These are phyloP conservation scores for Polyommatus iphigenia DNA, from an alignment of 2,888 invertebrate species.

Conservation along the genomic window DNA sequence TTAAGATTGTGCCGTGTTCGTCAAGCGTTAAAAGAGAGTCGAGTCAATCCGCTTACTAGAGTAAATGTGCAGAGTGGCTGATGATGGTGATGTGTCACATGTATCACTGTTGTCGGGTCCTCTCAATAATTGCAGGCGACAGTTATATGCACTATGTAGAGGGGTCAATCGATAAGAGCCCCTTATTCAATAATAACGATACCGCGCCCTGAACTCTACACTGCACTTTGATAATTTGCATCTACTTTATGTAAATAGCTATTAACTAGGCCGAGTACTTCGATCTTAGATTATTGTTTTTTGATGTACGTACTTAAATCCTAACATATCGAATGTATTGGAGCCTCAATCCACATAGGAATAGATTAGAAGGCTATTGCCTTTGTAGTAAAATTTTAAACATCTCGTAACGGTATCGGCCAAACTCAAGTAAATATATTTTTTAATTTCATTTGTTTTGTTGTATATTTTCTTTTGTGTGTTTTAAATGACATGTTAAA, in stretches of 20 bases:
- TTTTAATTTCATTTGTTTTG: background rate
- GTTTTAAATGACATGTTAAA: background rate
- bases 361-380: too few species aligned
- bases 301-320: background rate
- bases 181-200: background rate
- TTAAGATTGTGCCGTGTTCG: too few species aligned
- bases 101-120: too few species aligned
- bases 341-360: too few species aligned
- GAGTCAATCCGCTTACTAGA: too few species aligned
- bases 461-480: background rate
- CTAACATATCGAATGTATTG: background rate
- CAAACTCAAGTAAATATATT: background rate
- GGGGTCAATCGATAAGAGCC: background rate
- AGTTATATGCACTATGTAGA: background rate
- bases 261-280: background rate
- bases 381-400: too few species aligned
- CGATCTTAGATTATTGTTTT: background rate
- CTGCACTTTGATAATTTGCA: background rate
- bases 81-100: too few species aligned
- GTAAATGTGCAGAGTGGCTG: too few species aligned
- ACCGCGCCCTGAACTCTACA: background rate
- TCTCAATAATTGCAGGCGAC: background rate
- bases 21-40: too few species aligned
- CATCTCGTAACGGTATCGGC: too few species aligned
- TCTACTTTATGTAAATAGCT: background rate